Percentiles rank a stretch among this genome's conserved stretches.
These are phyloP conservation scores for Crotalus helleri DNA, from an alignment of 2,113 vertebrate genomes.

Conservation along the genomic window DNA sequence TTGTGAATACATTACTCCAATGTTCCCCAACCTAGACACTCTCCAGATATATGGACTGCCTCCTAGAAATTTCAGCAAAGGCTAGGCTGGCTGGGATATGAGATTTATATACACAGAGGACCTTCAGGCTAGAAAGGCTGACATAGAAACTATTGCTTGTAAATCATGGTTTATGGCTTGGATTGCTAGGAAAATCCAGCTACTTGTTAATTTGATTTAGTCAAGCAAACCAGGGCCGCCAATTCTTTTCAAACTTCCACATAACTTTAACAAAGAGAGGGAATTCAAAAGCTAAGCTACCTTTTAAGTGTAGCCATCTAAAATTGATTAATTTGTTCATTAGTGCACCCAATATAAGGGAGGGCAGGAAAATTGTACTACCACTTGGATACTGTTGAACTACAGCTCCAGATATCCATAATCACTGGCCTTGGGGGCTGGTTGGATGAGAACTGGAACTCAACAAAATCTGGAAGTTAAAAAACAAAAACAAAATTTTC, in stretches of 20 bases:
- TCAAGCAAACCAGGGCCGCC: background rate
- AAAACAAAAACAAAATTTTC: background rate
- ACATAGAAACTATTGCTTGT: background rate
- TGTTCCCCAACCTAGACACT: background rate
- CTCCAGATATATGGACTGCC: background rate
- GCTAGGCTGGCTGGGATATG: background rate
- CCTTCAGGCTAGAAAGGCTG: background rate
- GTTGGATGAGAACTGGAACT: background rate
- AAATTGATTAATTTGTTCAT: background rate
- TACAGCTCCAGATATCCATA: background rate
- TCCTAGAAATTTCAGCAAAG: background rate
- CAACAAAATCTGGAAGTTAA: background rate
- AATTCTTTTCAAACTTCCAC: background rate
- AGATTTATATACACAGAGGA: background rate
- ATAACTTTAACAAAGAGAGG: background rate
- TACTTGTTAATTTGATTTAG: background rate
- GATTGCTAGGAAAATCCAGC: background rate
- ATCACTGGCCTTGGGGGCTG: background rate
- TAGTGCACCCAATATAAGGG: background rate
- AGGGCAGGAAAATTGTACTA: background rate
- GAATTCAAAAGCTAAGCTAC: background rate
- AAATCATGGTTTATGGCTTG: background rate
- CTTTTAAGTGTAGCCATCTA: background rate
- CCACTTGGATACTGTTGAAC: background rate
- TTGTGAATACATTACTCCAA: background rate